Base-by-base conservation (phyloP, 2,113 vertebrate species). In the Ellobius talpinus region DNA sequence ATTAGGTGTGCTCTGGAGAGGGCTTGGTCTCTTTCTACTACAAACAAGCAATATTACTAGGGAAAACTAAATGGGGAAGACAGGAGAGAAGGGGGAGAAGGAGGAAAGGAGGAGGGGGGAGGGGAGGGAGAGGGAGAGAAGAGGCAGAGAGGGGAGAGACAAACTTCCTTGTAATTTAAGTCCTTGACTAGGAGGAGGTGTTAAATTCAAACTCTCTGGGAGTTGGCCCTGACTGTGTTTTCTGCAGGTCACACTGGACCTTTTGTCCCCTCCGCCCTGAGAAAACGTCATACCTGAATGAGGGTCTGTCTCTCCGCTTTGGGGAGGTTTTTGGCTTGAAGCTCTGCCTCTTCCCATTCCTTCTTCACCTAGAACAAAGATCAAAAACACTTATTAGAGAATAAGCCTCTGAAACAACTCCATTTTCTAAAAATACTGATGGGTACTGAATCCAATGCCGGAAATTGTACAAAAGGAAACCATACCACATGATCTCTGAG, bases 331-430 rank as follows among this genome's bases (percentile, higher is more conserved):
- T 99, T 99, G 0, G 99, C 99, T 98, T 99, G 99, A 94, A 98
- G 99, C 79, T 99, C 99, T 6, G 99, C 99, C 94, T 99, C 99
- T 96, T 99, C 99, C 99, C 99, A 99, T 91, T 99, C 99, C 96
- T 99, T 99, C 97, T 99, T 99, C 78, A 99, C 99, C 99, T 99
- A 94, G 78, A 61, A 95, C 23, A 96, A 86, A 96, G 78, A 61
- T 23, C 85, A 94, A 61, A 82, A 82, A 77, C 81, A 84, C 16
- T 45, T 61, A 65, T 13, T 86, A 95, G 79, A 68, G 55, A 93
- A 81, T 42, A 45, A 77, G 73, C 33, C 72, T 84, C 65, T 55
- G 55, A 93, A 93, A 77, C 50, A 78, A 76, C 36, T 70, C 24
- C 36, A 5, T 47, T 90, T 94, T 79, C 90, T 93, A 85, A 94